phyloP scores from a whole-genome alignment of 1,140 invertebrate genomes.

The Drosophila biarmipes region DNA sequence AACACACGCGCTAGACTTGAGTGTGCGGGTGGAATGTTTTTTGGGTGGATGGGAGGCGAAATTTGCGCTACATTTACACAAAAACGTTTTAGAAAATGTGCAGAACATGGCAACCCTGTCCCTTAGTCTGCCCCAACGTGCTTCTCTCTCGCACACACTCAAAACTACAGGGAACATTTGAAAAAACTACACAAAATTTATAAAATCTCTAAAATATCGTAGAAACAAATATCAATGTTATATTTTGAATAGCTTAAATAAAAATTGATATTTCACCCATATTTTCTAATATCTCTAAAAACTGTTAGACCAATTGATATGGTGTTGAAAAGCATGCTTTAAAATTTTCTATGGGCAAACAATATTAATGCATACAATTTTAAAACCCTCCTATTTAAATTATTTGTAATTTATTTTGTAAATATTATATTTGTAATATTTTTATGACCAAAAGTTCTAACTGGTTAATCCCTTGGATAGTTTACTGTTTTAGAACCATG shows the following conservation, averaged over 20 bases:
- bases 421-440: not conserved
- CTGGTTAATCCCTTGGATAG: not conserved
- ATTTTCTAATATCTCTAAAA: too few relatives aligned
- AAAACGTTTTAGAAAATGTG: conserved; percentile 80
- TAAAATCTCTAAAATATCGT: too few relatives aligned
- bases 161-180: conserved; percentile 40
- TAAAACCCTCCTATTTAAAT: too few relatives aligned
- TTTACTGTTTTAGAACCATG: conserved; percentile 52
- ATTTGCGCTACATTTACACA: conserved; percentile 78
- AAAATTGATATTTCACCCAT: too few relatives aligned
- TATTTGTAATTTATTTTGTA: too few relatives aligned
- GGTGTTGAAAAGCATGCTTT: not conserved
- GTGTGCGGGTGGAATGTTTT: conserved; percentile 8
- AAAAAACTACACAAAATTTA: too few relatives aligned
- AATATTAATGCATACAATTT: too few relatives aligned
- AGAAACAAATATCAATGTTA: too few relatives aligned
- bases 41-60: conserved; percentile 24
- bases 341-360: too few relatives aligned
- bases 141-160: conserved; percentile 15
- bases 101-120: conserved; percentile 58
- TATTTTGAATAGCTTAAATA: too few relatives aligned
- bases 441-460: not conserved
- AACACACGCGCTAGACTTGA: conserved; percentile 68
- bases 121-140: not conserved
- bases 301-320: not conserved